Evolutionary conservation across 2,888 invertebrate species (phyloP).

Genomic region (Archaeoteleia sp.): DNA sequence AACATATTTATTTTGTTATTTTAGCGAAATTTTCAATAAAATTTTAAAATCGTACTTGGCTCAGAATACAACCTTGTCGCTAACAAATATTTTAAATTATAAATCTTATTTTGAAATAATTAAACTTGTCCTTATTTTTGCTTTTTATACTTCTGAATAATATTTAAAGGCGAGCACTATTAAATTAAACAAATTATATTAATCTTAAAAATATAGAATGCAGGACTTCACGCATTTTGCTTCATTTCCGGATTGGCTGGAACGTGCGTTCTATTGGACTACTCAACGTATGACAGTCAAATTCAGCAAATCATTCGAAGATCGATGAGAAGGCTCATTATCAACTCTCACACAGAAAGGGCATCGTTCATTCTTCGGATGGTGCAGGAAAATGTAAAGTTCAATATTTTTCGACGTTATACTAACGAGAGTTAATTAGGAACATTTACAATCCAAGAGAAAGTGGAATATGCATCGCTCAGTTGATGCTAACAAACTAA

Average conservation of each 20-base stretch:
- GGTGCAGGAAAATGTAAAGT: slow-evolving; percentile 89
- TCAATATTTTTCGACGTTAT: slow-evolving; percentile 9
- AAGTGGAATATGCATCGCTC: slow-evolving; percentile 10
- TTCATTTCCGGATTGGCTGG: slow-evolving; percentile 85
- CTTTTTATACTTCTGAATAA: too few relatives aligned
- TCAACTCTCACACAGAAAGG: slow-evolving; percentile 83
- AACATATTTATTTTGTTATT: too few relatives aligned
- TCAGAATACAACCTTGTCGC: too few relatives aligned
- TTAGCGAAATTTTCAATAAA: too few relatives aligned
- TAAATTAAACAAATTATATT: too few relatives aligned
- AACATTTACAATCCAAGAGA: slow-evolving; percentile 2
- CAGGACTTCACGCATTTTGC: slow-evolving; percentile 82
- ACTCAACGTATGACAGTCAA: slow-evolving; percentile 87
- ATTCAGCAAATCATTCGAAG: slow-evolving; percentile 86
- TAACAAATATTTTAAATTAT: too few relatives aligned
- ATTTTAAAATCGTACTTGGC: too few relatives aligned
- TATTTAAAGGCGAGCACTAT: too few relatives aligned
- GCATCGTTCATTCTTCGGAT: slow-evolving; percentile 82
- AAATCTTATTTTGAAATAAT: too few relatives aligned
- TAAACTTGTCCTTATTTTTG: too few relatives aligned
- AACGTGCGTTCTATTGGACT: slow-evolving; percentile 85
- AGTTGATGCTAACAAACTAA: slow-evolving; percentile 2
- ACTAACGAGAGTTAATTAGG: not conserved
- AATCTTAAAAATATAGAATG: slow-evolving; percentile 77
- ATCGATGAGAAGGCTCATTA: slow-evolving; percentile 83